phyloP scores from a whole-genome alignment of 1,140 invertebrate species.

The Belonocnema kinseyi region DNA sequence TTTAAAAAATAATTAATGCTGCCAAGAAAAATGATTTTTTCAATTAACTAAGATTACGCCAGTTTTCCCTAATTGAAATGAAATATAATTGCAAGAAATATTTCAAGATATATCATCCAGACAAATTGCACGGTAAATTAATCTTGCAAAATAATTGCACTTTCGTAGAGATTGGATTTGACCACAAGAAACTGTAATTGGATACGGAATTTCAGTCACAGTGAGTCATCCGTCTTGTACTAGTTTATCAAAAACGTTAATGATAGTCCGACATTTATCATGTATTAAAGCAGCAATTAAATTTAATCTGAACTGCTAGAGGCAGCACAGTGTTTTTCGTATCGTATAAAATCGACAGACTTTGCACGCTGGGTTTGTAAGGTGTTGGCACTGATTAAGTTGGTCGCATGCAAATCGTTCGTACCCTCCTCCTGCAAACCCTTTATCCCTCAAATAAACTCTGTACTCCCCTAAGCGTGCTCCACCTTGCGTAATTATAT shows the following conservation, averaged over 20 bases:
- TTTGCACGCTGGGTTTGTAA: slow-evolving; percentile 41
- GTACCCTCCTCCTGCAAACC: slow-evolving; percentile 42
- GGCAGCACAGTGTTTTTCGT: not conserved
- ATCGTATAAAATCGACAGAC: slow-evolving; percentile 18
- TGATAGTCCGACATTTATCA: slow-evolving; percentile 9
- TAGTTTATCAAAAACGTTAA: not conserved
- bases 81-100: too few relatives aligned
- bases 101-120: not conserved
- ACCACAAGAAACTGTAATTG: slow-evolving; percentile 12
- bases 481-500: slow-evolving; percentile 56
- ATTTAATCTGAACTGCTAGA: slow-evolving; percentile 9
- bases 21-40: too few relatives aligned
- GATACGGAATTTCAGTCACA: not conserved
- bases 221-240: slow-evolving; percentile 16
- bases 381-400: slow-evolving; percentile 68
- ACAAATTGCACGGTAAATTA: not conserved
- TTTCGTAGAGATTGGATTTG: not conserved
- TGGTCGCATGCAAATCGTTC: slow-evolving; percentile 66
- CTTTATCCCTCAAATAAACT: slow-evolving; percentile 52
- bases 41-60: too few relatives aligned
- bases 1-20: too few relatives aligned
- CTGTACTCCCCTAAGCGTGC: slow-evolving; percentile 45
- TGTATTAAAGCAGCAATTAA: slow-evolving; percentile 24
- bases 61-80: too few relatives aligned
- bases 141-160: not conserved